Evolutionary conservation across 2,113 vertebrate species (phyloP).

Genomic region (Prionailurus viverrinus): DNA sequence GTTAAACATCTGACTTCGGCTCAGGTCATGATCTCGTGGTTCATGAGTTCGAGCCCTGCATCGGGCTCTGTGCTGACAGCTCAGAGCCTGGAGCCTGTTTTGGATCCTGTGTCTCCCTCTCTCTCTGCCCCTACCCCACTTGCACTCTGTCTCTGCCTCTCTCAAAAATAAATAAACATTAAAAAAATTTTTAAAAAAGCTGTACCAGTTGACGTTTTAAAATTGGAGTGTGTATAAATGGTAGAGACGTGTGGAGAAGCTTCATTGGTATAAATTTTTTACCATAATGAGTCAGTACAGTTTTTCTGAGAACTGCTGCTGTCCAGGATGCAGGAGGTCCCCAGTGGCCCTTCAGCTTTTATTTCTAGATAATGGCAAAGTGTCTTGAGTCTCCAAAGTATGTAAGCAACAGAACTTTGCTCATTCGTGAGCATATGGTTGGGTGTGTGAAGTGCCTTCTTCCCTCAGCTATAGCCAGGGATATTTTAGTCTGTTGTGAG

Average conservation of each 20-base stretch:
- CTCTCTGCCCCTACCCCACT: too few species aligned
- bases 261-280: conserved; percentile 5
- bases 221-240: not conserved
- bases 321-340: not conserved
- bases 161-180: too few species aligned
- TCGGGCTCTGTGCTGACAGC: too few species aligned
- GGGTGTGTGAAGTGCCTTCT: not conserved
- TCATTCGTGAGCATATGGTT: not conserved
- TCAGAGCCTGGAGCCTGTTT: too few species aligned
- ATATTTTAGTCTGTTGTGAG: not conserved
- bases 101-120: too few species aligned
- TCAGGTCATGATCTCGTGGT: too few species aligned
- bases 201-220: conserved; percentile 14
- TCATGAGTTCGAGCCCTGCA: too few species aligned
- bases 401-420: not conserved
- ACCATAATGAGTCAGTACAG: not conserved
- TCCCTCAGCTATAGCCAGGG: not conserved
- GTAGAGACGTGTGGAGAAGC: not conserved
- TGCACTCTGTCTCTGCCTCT: too few species aligned
- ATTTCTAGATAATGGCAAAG: not conserved
- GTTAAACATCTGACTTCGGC: too few species aligned
- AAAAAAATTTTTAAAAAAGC: not conserved
- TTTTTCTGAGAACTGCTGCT: conserved; percentile 60
- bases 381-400: not conserved
- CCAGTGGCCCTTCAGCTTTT: conserved; percentile 32